A percentile compares a stretch with the other conserved stretches of the same genome.
Conservation (phyloP, 2,888 invertebrate genomes). For the Conchocele bisecta region DNA sequence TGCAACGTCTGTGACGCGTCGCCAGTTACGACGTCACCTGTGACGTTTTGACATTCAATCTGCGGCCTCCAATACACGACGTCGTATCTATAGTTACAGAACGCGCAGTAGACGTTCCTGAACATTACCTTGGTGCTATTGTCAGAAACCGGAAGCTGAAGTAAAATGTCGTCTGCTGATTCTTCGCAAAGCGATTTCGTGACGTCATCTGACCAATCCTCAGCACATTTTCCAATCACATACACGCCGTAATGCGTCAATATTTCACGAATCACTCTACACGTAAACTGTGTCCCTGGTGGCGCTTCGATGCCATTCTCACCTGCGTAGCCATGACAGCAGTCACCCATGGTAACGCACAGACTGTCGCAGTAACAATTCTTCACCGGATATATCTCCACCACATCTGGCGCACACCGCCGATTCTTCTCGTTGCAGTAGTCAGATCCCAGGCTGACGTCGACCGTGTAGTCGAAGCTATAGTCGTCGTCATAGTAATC, state of each 20-base stretch:
- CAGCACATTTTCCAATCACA: slow-evolving; percentile 29
- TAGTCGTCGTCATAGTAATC: no score
- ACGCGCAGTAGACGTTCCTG: slow-evolving; percentile 63
- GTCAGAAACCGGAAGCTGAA: slow-evolving; percentile 29
- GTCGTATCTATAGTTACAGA: slow-evolving; percentile 47
- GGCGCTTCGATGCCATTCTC: not conserved
- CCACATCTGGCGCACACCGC: no score
- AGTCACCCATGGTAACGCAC: not conserved
- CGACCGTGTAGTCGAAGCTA: no score
- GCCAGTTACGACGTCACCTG: no score
- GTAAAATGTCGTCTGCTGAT: slow-evolving; percentile 3
- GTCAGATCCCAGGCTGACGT: no score
- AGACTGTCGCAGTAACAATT: slow-evolving; percentile 7
- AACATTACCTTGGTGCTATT: slow-evolving; percentile 28
- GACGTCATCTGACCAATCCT: not conserved
- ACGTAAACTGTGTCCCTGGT: not conserved
- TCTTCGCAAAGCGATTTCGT: slow-evolving; percentile 22
- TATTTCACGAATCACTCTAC: not conserved
- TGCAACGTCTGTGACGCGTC: no score
- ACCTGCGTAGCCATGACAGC: not conserved
- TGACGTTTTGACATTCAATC: slow-evolving; percentile 21
- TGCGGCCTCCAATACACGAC: slow-evolving; percentile 39
- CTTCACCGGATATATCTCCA: no score
- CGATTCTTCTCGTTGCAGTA: no score
- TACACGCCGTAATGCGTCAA: slow-evolving; percentile 14